Percentiles rank a stretch among this genome's conserved stretches.
These are phyloP conservation scores for Acrossocheilus fasciatus DNA, from an alignment of 2,797 vertebrate genomes.

Conservation along the genomic window DNA sequence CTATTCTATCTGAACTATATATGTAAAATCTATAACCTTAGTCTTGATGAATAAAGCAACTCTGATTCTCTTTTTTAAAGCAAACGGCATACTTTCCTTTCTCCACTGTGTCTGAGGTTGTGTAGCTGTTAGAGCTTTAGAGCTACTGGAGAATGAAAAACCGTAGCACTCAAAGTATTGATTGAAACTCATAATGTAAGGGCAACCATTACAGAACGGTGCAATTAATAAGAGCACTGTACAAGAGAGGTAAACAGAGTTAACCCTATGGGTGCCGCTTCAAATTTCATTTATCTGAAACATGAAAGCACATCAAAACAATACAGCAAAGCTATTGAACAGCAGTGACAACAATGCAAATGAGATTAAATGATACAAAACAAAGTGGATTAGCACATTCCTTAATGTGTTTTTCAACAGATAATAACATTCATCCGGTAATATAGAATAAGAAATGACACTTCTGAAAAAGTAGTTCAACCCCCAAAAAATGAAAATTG, in stretches of 20 bases:
- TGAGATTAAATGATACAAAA: slow-evolving; percentile 32
- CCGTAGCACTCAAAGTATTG: neutral
- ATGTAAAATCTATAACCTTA: slow-evolving; percentile 11
- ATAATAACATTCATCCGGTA: too few relatives aligned
- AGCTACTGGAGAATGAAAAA: neutral
- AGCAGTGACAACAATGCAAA: slow-evolving; percentile 34
- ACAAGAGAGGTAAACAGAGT: slow-evolving; percentile 51
- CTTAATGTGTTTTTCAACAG: too few relatives aligned
- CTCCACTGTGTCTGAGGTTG: too few relatives aligned
- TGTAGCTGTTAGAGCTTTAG: neutral
- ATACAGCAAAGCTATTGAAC: slow-evolving; percentile 35
- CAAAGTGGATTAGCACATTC: slow-evolving; percentile 20
- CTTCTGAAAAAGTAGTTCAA: too few relatives aligned
- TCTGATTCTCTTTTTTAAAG: slow-evolving; percentile 9
- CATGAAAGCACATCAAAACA: slow-evolving; percentile 33
- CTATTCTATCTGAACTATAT: neutral
- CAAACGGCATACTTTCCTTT: neutral
- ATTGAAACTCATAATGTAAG: slow-evolving; percentile 7
- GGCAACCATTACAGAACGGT: slow-evolving; percentile 17
- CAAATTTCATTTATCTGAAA: slow-evolving; percentile 48
- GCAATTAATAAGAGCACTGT: slow-evolving; percentile 16
- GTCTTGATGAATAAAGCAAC: slow-evolving; percentile 7
- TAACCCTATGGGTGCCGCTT: slow-evolving; percentile 60
- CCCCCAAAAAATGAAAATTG: too few relatives aligned
- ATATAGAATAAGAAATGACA: too few relatives aligned